Evolutionary conservation across 2,888 invertebrate species (phyloP).

Genomic region (Callyntrura guangdongensis): DNA sequence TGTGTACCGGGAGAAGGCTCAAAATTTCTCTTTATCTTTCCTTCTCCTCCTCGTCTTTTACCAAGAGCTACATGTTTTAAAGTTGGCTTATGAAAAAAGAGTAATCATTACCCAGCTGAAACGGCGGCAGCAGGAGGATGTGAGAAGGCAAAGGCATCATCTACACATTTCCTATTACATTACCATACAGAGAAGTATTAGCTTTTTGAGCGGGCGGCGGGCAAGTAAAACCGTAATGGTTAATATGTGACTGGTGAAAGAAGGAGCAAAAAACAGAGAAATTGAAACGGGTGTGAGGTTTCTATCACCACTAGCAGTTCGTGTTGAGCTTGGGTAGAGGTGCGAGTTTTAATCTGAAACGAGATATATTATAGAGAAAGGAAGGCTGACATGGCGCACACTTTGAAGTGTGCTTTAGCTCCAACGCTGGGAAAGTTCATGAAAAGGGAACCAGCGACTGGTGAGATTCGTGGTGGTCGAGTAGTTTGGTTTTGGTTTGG

Average conservation of each 20-base stretch:
- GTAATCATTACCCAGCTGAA: background rate
- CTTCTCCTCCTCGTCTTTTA: background rate
- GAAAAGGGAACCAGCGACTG: background rate
- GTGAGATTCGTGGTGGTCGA: conserved; percentile 20
- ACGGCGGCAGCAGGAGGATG: background rate
- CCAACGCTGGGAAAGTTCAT: background rate
- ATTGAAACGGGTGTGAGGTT: conserved; percentile 1
- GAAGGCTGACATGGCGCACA: background rate
- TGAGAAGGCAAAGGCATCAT: conserved; percentile 13
- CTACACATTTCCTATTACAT: background rate
- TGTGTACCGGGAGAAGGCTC: background rate
- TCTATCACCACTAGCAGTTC: background rate
- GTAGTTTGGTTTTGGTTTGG: conserved; percentile 50
- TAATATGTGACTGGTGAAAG: conserved; percentile 1
- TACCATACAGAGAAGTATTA: background rate
- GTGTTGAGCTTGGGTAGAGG: background rate
- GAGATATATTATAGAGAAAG: conserved; percentile 10
- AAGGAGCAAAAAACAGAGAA: background rate
- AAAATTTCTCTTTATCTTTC: background rate
- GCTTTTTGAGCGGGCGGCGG: background rate
- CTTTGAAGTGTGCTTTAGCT: conserved; percentile 5
- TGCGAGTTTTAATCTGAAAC: conserved; percentile 32
- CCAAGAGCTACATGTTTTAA: background rate
- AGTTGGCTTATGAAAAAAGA: conserved; percentile 11
- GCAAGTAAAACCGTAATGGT: background rate